Conservation (phyloP, 2,797 vertebrate genomes). For the Telmatherina bonti region DNA sequence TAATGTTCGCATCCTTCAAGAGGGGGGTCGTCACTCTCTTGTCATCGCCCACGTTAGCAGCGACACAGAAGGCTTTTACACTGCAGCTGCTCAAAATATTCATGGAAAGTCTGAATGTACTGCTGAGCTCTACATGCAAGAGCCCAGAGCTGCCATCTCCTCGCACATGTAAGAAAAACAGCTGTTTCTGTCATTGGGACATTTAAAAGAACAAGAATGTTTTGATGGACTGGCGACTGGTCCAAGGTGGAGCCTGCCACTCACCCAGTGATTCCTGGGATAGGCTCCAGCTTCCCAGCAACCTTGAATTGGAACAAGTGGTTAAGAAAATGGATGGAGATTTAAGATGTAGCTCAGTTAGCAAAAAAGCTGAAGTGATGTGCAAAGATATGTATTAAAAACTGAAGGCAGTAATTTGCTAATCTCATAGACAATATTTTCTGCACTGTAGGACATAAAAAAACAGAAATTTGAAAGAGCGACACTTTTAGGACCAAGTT, state of each 20-base stretch:
- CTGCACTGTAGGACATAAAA: too few species aligned
- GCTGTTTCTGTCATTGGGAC: not conserved
- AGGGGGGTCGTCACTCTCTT: conserved; percentile 89
- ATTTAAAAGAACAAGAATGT: not conserved
- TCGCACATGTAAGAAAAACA: conserved; percentile 87
- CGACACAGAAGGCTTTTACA: conserved; percentile 91
- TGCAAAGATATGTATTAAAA: not conserved
- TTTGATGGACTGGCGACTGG: too few species aligned
- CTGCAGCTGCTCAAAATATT: conserved; percentile 84
- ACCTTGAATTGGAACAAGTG: too few species aligned
- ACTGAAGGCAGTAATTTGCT: not conserved
- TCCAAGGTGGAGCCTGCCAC: too few species aligned
- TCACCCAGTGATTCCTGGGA: too few species aligned
- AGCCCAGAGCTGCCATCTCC: conserved; percentile 86
- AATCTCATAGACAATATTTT: not conserved
- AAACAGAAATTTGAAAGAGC: too few species aligned
- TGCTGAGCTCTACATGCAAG: conserved; percentile 93
- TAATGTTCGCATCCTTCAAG: conserved; percentile 83
- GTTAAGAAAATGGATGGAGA: too few species aligned
- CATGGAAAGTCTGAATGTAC: conserved; percentile 88
- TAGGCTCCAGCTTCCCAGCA: too few species aligned
- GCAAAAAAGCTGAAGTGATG: not conserved
- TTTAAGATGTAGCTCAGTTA: not conserved
- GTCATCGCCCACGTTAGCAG: conserved; percentile 87
- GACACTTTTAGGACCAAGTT: too few species aligned